These are phyloP conservation scores for Xylophagus ater DNA, from an alignment of 2,888 invertebrate species.

Conservation along the genomic window DNA sequence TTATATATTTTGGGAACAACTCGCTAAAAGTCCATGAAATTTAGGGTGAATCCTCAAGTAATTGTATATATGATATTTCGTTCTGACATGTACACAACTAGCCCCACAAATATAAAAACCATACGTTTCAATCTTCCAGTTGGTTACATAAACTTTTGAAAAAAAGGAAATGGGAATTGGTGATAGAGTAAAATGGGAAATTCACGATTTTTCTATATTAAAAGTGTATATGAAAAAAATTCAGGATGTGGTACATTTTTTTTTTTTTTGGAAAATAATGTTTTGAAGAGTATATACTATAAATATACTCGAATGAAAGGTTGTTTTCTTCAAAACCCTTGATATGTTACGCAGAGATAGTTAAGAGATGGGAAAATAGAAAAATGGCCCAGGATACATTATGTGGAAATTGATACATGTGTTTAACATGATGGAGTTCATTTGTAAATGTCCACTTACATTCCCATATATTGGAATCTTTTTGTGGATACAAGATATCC, in stretches of 20 bases:
- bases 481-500: too few species aligned
- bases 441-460: conserved; percentile 16
- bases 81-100: not conserved
- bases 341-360: not conserved
- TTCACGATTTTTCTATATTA: too few species aligned
- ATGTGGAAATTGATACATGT: conserved; percentile 18
- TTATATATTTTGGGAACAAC: not conserved
- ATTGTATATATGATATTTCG: not conserved
- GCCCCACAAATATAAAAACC: conserved; percentile 7
- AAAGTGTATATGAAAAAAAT: too few species aligned
- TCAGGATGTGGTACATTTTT: too few species aligned
- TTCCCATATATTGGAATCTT: conserved; percentile 6
- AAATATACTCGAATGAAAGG: conserved; percentile 5
- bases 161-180: too few species aligned
- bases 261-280: conserved; percentile 7
- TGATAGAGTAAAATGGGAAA: too few species aligned
- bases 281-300: conserved; percentile 9
- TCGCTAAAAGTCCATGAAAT: conserved; percentile 12
- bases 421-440: conserved; percentile 17
- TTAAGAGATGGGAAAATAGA: not conserved
- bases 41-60: not conserved
- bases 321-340: not conserved
- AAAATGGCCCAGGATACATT: conserved; percentile 12
- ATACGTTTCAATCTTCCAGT: conserved; percentile 16
- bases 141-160: conserved; percentile 13